Percentiles rank a stretch among this genome's conserved stretches.
Conservation (phyloP, 2,797 vertebrate species). For the Sciurus carolinensis region DNA sequence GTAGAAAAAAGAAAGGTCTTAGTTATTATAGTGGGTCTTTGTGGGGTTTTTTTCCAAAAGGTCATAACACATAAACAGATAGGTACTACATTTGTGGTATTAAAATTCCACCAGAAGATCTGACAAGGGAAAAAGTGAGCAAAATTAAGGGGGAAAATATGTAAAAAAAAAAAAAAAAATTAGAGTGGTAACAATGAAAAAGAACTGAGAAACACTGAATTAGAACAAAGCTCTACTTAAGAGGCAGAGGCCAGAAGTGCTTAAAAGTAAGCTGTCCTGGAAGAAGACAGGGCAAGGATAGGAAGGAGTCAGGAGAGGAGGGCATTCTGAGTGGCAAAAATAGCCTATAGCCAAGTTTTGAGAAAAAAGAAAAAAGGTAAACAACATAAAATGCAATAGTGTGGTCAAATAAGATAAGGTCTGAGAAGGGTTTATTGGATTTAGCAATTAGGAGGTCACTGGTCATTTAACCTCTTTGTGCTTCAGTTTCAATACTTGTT, state of each 20-base stretch:
- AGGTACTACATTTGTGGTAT: background rate
- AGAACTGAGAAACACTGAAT: background rate
- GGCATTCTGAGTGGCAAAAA: background rate
- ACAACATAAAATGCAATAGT: conserved; percentile 45
- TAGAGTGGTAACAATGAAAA: background rate
- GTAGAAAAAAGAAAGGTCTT: background rate
- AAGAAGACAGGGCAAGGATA: background rate
- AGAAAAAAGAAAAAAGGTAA: conserved; percentile 43
- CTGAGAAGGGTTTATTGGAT: conserved; percentile 79
- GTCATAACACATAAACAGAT: background rate
- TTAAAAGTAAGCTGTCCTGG: background rate
- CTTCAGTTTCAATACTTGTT: conserved; percentile 82
- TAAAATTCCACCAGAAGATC: background rate
- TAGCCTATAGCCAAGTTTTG: background rate
- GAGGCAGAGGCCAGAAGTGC: background rate
- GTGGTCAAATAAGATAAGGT: conserved; percentile 70
- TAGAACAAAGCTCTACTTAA: background rate
- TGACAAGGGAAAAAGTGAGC: background rate
- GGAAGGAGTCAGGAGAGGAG: background rate
- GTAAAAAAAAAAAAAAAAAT: background rate
- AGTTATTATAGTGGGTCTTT: background rate
- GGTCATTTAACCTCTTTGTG: conserved; percentile 82
- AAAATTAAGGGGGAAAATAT: background rate
- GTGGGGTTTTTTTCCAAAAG: background rate
- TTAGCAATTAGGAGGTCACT: conserved; percentile 82